A percentile compares a stretch with the other conserved stretches of the same genome.
Conservation (phyloP, 2,888 invertebrate species). For the Tridacna crocea region DNA sequence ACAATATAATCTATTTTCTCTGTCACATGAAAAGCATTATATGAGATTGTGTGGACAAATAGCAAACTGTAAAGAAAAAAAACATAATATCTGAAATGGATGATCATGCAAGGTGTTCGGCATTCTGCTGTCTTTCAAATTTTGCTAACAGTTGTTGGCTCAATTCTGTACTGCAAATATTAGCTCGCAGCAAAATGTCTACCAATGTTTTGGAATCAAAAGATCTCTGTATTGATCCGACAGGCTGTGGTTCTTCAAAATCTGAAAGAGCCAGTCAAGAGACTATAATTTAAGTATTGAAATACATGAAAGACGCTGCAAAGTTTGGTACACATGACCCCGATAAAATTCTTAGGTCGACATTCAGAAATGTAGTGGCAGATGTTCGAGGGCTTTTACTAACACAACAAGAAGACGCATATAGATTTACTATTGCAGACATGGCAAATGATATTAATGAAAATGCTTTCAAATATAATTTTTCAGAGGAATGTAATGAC, state of each 20-base stretch:
- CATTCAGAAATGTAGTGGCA: conserved; percentile 17
- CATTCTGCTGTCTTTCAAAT: conserved; percentile 10
- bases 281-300: background rate
- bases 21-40: no score
- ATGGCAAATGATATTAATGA: no score
- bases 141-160: conserved; percentile 19
- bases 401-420: background rate
- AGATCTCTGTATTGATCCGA: background rate
- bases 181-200: background rate
- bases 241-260: background rate
- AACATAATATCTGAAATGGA: no score
- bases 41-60: no score
- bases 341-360: background rate
- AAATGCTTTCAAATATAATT: background rate
- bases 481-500: background rate
- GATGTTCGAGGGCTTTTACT: background rate
- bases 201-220: background rate
- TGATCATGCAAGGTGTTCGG: background rate
- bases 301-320: conserved; percentile 8
- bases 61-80: no score
- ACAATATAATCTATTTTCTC: no score
- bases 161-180: conserved; percentile 12
- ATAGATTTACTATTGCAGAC: no score
- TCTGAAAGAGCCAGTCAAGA: conserved; percentile 19
- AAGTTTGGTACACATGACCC: conserved; percentile 5